Conservation (phyloP, 1,140 invertebrate genomes). For the Drosophila carrolli region DNA sequence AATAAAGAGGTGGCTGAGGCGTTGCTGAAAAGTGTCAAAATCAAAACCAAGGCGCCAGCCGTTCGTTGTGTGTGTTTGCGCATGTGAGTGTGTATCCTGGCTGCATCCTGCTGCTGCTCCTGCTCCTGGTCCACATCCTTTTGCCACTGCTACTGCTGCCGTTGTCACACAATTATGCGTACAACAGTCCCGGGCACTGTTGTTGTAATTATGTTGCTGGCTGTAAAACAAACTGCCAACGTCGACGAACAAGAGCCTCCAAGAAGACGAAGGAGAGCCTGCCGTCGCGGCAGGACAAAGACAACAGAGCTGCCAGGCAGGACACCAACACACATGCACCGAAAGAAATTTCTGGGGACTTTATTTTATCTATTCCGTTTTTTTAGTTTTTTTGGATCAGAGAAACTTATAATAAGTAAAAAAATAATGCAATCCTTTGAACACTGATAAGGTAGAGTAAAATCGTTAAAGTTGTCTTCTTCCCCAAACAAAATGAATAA, state of each 20-base stretch:
- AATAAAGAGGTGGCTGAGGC: slow-evolving; percentile 59
- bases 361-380: too few species aligned
- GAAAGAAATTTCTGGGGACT: neutral
- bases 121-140: slow-evolving; percentile 1
- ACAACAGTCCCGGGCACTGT: slow-evolving; percentile 66
- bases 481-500: too few species aligned
- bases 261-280: slow-evolving; percentile 30
- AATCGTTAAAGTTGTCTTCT: too few species aligned
- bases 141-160: slow-evolving; percentile 21
- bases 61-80: slow-evolving; percentile 4
- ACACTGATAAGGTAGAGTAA: too few species aligned
- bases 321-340: slow-evolving; percentile 23
- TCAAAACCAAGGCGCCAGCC: slow-evolving; percentile 70
- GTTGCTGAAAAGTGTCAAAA: slow-evolving; percentile 77
- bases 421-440: too few species aligned
- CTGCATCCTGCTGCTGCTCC: slow-evolving; percentile 45
- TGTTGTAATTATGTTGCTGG: slow-evolving; percentile 77
- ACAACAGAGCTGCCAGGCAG: slow-evolving; percentile 17
- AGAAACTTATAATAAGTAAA: too few species aligned
- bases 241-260: slow-evolving; percentile 37
- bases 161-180: slow-evolving; percentile 82
- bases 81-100: slow-evolving; percentile 55
- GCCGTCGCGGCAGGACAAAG: slow-evolving; percentile 25
- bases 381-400: too few species aligned
- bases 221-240: slow-evolving; percentile 76